phyloP scores from a whole-genome alignment of 2,888 invertebrate genomes.

The Agrenia bidenticulata region DNA sequence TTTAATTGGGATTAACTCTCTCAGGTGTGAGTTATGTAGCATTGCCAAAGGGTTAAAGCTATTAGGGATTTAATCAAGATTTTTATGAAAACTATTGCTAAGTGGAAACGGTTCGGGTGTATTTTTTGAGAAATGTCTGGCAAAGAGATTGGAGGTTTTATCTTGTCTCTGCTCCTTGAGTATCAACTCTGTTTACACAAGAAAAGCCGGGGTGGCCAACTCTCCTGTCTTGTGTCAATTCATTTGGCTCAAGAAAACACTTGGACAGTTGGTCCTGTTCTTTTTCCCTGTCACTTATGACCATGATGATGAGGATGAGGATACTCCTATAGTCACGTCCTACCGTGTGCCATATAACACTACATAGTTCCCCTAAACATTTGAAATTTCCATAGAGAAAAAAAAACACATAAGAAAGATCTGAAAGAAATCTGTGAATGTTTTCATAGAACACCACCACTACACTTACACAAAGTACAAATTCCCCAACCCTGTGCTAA shows the following conservation, averaged over 20 bases:
- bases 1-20: no score
- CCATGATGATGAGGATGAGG: no score
- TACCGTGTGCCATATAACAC: no score
- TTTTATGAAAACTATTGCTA: no score
- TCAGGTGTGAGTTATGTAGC: no score
- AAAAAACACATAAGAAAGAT: no score
- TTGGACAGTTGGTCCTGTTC: slow-evolving; percentile 24
- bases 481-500: neutral
- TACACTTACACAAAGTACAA: neutral
- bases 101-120: neutral
- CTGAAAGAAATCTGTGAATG: no score
- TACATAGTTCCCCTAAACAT: no score
- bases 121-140: slow-evolving; percentile 7
- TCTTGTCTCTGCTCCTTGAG: slow-evolving; percentile 14
- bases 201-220: slow-evolving; percentile 14
- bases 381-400: no score
- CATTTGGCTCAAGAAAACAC: slow-evolving; percentile 21
- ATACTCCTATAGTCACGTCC: no score
- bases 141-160: slow-evolving; percentile 12
- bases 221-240: slow-evolving; percentile 26
- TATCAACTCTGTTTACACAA: slow-evolving; percentile 23
- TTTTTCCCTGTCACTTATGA: slow-evolving; percentile 21
- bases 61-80: no score
- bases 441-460: neutral
- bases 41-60: no score